A percentile compares a stretch with the other conserved stretches of the same genome.
These are phyloP conservation scores for Martes flavigula DNA, from an alignment of 2,797 vertebrate species.

Conservation along the genomic window DNA sequence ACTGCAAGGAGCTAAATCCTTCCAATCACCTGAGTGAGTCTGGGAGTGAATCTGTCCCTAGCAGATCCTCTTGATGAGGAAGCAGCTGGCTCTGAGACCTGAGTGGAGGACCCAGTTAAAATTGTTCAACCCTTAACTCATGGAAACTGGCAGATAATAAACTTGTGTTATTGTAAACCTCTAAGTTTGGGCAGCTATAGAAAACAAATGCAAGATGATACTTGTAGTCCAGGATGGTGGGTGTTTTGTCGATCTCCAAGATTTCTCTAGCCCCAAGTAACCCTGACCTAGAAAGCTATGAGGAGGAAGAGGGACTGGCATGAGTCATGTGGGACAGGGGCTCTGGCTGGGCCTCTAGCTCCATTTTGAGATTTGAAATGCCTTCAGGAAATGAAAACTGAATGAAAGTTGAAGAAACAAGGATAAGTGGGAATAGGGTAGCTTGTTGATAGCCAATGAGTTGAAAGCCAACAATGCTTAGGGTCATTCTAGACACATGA, in stretches of 20 bases:
- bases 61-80: background rate
- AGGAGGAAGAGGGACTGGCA: background rate
- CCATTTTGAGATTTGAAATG: background rate
- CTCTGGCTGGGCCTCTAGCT: background rate
- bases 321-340: background rate
- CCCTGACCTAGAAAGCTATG: background rate
- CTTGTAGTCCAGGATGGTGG: background rate
- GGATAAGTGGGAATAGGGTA: background rate
- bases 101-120: background rate
- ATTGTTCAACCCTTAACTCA: background rate
- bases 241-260: background rate
- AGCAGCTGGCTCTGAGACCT: background rate
- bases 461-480: background rate
- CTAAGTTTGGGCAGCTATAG: background rate
- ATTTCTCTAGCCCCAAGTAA: background rate
- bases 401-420: background rate
- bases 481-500: background rate
- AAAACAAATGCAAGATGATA: background rate
- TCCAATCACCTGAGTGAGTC: background rate
- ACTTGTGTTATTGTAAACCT: background rate
- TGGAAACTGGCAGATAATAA: background rate
- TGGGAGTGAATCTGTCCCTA: background rate
- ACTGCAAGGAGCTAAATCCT: background rate
- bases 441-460: too few relatives aligned
- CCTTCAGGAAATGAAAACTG: background rate